Evolutionary conservation across 2,797 vertebrate species (phyloP).

Genomic region (Lerista edwardsae): DNA sequence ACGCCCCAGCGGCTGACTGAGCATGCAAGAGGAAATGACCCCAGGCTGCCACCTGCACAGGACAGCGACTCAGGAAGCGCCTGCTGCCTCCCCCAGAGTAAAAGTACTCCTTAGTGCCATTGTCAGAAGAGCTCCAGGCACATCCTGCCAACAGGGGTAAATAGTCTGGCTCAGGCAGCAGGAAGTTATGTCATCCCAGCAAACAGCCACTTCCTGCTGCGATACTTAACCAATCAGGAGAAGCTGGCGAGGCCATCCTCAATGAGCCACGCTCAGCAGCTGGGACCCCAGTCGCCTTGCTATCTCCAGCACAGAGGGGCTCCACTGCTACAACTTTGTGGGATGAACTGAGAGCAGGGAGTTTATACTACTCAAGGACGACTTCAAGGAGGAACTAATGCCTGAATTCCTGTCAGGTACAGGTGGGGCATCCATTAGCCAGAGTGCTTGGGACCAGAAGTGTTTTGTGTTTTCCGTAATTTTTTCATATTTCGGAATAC

Average conservation of each 20-base stretch:
- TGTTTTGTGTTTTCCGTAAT: too few relatives aligned
- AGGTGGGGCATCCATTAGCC: too few relatives aligned
- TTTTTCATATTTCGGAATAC: too few relatives aligned
- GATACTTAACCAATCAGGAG: not conserved
- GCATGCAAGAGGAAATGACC: constrained; percentile 1
- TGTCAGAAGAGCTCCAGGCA: constrained; percentile 27
- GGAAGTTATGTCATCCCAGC: constrained; percentile 30
- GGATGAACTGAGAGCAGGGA: not conserved
- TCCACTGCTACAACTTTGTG: not conserved
- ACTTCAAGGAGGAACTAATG: not conserved
- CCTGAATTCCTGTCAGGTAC: not conserved
- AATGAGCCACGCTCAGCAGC: not conserved
- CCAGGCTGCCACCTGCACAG: constrained; percentile 15
- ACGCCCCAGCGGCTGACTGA: not conserved
- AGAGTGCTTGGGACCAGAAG: too few relatives aligned
- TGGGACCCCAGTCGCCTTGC: not conserved
- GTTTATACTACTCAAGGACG: not conserved
- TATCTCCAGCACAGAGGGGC: not conserved
- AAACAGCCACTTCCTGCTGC: constrained; percentile 53
- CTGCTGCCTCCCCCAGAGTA: not conserved
- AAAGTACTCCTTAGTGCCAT: not conserved
- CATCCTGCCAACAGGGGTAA: constrained; percentile 31
- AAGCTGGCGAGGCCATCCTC: not conserved
- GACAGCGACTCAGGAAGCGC: not conserved
- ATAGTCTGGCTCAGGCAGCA: constrained; percentile 36